phyloP scores from a whole-genome alignment of 2,113 vertebrate genomes.

The Xenopus tropicalis region DNA sequence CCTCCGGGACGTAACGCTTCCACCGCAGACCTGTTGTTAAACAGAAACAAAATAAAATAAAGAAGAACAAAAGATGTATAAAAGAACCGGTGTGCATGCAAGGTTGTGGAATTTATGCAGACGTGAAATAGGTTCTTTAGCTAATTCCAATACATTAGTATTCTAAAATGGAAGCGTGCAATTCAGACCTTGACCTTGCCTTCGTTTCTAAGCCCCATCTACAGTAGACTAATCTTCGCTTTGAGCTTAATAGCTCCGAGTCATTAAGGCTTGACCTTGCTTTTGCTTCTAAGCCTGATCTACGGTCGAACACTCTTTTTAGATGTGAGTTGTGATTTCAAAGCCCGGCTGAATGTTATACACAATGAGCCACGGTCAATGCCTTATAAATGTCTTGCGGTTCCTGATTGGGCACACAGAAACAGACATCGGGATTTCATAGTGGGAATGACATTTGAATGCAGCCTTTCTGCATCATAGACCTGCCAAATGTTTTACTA shows the following conservation, averaged over 20 bases:
- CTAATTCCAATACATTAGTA: conserved; percentile 19
- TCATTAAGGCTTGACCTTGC: neutral
- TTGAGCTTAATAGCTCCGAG: neutral
- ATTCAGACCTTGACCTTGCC: conserved; percentile 4
- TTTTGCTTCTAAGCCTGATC: neutral
- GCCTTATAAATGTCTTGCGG: too few species aligned
- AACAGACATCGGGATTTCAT: too few species aligned
- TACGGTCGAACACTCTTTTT: neutral
- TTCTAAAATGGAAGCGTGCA: neutral
- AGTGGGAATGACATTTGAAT: too few species aligned
- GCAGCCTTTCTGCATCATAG: too few species aligned
- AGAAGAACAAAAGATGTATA: neutral
- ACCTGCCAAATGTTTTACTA: too few species aligned
- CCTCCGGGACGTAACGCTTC: conserved; percentile 83
- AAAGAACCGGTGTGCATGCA: neutral
- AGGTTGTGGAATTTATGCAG: conserved; percentile 4
- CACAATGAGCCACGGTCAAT: too few species aligned
- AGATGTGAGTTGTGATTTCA: too few species aligned
- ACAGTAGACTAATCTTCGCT: conserved; percentile 1
- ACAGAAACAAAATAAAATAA: conserved; percentile 29
- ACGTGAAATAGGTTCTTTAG: conserved; percentile 16
- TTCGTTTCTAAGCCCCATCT: conserved; percentile 8
- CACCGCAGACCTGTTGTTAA: conserved; percentile 77
- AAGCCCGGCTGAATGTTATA: too few species aligned
- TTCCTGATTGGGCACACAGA: too few species aligned